These are phyloP conservation scores for Tribolium freemani DNA, from an alignment of 2,888 invertebrate species.

Conservation along the genomic window DNA sequence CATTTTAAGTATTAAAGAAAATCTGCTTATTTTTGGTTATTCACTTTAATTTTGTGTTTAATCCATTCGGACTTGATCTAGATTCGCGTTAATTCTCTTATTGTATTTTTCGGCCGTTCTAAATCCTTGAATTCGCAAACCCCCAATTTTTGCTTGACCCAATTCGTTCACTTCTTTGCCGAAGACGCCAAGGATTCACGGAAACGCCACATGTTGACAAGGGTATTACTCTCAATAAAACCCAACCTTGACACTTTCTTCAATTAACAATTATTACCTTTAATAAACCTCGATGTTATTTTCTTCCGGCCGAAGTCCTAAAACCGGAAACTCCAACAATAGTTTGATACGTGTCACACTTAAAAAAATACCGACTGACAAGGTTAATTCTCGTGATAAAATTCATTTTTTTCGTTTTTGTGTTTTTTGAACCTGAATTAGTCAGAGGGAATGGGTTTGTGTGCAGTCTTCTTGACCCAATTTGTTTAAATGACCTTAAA, in stretches of 20 bases:
- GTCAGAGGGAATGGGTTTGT: conserved; percentile 1
- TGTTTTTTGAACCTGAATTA: conserved; percentile 13
- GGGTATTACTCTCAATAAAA: conserved; percentile 1
- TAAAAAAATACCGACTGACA: not conserved
- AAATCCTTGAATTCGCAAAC: conserved; percentile 1
- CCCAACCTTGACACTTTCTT: conserved; percentile 26
- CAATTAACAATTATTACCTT: not conserved
- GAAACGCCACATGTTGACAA: conserved; percentile 17
- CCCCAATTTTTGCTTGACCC: conserved; percentile 19
- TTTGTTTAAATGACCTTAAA: conserved; percentile 30
- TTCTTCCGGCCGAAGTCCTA: not conserved
- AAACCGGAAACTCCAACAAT: conserved; percentile 12
- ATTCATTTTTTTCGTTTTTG: not conserved
- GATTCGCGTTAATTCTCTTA: not conserved
- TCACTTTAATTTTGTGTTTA: not conserved
- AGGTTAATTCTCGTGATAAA: not conserved
- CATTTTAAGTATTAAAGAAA: too few relatives aligned
- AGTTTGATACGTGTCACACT: not conserved
- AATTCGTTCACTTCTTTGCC: conserved; percentile 10
- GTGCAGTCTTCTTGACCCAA: conserved; percentile 33
- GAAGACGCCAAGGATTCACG: conserved; percentile 22
- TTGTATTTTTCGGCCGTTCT: not conserved
- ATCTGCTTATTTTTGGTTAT: too few relatives aligned
- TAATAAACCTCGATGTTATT: not conserved
- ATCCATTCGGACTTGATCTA: not conserved